Evolutionary conservation across 2,113 vertebrate species (phyloP), one percentile per base, ranked within the genome.

Genomic region (Thalassoma bifasciatum): DNA sequence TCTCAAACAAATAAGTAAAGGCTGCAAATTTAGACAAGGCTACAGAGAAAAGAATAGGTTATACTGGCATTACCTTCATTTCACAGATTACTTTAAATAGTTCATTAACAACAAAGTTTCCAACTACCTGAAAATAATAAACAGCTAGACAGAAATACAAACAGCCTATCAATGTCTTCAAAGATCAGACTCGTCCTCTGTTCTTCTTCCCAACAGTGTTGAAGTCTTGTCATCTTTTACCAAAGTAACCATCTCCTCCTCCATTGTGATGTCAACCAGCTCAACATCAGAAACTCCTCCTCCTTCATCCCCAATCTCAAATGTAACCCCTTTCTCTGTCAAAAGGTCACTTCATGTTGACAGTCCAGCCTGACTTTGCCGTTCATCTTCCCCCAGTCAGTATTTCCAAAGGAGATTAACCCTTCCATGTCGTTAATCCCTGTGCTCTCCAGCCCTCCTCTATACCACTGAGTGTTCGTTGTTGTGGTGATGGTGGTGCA

Each of bases 381-480:
- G 3, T 42, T 72, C 30, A 68, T 44, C 57, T 69, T 66, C 71
- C 56, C 52, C 49, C 71, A 75, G 73, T 83, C 70, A 66, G 44
- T 60, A 52, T 69, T 26, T 62, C 75, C 58, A 22, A 8, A 10
- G 64, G 38, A 75, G 76, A 80, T 66, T 19, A 70, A 71, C 57
- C 37, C 62, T 50, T 42, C 42, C 40, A 56, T 12, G 16, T 37
- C 36, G 63, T n/a, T 57, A 30, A 75, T 60, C 54, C 26, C 57
- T 1, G 11, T 6, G 21, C 57, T 26, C n/a, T 61, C 34, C 52
- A 36, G 52, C 56, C 16, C 36, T 23, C 40, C 71, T 72, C 94
- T 93, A 99, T 85, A 99, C 97, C 86, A 98, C 96, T 0, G 98
- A 99, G 91, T 99, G 97, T 86, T 99, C 96, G 0, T 97, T 98